Evolutionary conservation across 1,140 invertebrate genomes (phyloP).

Genomic region (Samia ricini): DNA sequence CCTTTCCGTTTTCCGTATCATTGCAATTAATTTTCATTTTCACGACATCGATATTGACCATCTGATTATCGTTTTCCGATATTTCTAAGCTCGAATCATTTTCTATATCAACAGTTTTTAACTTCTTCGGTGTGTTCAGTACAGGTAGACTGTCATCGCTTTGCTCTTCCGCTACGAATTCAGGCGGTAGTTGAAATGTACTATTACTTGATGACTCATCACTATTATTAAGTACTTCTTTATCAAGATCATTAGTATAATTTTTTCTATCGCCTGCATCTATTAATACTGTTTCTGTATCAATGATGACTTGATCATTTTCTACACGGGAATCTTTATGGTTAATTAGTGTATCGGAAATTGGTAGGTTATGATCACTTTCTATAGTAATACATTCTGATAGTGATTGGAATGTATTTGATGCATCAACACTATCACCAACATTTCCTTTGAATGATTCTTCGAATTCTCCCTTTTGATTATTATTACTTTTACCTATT

Average conservation of each 20-base stretch:
- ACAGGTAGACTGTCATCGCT: conserved; percentile 22
- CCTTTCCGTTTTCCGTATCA: conserved; percentile 10
- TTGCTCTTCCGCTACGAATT: conserved; percentile 19
- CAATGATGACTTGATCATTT: too few species aligned
- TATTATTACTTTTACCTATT: not conserved
- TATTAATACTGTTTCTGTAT: not conserved
- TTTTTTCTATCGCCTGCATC: not conserved
- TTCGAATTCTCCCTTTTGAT: not conserved
- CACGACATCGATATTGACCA: conserved; percentile 40
- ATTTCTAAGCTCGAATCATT: conserved; percentile 53
- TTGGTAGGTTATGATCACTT: too few species aligned
- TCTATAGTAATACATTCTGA: too few species aligned
- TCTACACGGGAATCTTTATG: too few species aligned
- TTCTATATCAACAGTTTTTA: conserved; percentile 41
- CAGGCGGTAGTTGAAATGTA: conserved; percentile 26
- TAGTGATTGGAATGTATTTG: not conserved
- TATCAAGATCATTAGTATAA: not conserved
- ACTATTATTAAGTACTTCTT: not conserved
- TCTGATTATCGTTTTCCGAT: conserved; percentile 37
- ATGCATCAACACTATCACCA: not conserved
- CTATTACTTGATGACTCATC: conserved; percentile 15
- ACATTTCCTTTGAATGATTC: not conserved
- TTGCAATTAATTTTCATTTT: conserved; percentile 24
- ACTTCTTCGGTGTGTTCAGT: conserved; percentile 38
- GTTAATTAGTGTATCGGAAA: too few species aligned